These are phyloP conservation scores for Craseonycteris thonglongyai DNA, from an alignment of 2,113 vertebrate genomes.

Conservation along the genomic window DNA sequence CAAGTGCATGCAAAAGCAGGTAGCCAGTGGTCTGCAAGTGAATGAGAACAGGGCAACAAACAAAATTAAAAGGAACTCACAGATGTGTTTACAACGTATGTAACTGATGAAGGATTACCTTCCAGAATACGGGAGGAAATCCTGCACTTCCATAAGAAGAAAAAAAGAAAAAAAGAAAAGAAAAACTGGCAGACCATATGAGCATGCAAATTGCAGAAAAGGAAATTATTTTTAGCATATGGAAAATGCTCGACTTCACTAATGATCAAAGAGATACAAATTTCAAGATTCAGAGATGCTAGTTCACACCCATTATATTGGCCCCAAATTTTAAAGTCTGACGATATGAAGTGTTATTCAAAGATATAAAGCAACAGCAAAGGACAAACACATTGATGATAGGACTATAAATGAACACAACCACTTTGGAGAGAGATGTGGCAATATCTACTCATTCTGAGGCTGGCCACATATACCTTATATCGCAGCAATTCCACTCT, in stretches of 20 bases:
- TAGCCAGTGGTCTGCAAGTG: background rate
- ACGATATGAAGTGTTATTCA: background rate
- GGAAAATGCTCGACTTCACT: background rate
- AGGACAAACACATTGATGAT: background rate
- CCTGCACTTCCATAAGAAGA: background rate
- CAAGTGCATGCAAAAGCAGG: background rate
- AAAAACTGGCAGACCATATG: background rate
- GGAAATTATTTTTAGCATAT: background rate
- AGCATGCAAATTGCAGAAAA: background rate
- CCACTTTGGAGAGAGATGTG: background rate
- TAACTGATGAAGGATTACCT: background rate
- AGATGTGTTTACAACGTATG: background rate
- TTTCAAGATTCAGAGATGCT: background rate
- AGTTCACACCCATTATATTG: background rate
- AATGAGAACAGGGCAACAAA: background rate
- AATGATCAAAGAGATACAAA: background rate
- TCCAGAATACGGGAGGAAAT: background rate
- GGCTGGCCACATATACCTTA: background rate
- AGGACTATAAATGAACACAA: background rate
- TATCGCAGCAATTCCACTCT: background rate
- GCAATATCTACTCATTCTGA: background rate
- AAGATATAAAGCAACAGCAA: background rate
- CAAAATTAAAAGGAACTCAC: constrained; percentile 15
- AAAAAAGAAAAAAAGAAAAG: background rate
- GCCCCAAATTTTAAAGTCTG: background rate